Evolutionary conservation across 2,888 invertebrate species (phyloP).

Genomic region (Malthinus flaveolus): DNA sequence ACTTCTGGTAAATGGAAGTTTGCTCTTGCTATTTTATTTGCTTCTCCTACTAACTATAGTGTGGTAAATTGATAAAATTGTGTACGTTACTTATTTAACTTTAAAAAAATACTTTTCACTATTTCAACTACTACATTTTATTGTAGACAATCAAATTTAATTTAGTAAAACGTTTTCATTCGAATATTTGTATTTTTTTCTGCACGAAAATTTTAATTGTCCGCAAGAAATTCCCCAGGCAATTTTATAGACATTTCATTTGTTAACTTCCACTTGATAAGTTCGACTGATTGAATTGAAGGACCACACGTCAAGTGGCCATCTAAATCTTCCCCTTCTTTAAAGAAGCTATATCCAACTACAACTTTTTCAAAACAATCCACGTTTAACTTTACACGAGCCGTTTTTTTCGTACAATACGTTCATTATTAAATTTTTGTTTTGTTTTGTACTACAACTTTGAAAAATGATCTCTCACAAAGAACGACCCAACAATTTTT

Average conservation of each 20-base stretch:
- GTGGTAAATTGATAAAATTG: slow-evolving; percentile 2
- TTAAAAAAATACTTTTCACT: background rate
- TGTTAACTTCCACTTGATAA: slow-evolving; percentile 5
- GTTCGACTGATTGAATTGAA: slow-evolving; percentile 2
- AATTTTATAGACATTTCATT: background rate
- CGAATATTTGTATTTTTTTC: too few relatives aligned
- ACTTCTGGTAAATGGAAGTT: slow-evolving; percentile 1
- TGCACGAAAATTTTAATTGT: too few relatives aligned
- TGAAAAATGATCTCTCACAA: too few relatives aligned
- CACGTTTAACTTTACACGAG: background rate
- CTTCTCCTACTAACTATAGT: background rate
- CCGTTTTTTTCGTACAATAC: background rate
- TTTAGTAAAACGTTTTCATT: background rate
- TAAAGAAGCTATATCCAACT: background rate
- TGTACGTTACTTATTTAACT: slow-evolving; percentile 1
- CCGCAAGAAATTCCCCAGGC: background rate
- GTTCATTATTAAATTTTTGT: too few relatives aligned
- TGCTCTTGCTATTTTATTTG: background rate
- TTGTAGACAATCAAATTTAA: background rate
- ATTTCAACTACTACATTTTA: background rate
- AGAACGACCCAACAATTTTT: too few relatives aligned
- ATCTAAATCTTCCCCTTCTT: slow-evolving; percentile 4
- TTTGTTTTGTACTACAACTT: too few relatives aligned
- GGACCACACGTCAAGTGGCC: slow-evolving; percentile 1
- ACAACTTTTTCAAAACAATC: slow-evolving; percentile 1